These are phyloP conservation scores for Aphelenchoides avenae DNA, from an alignment of 1,140 invertebrate genomes.

Conservation along the genomic window DNA sequence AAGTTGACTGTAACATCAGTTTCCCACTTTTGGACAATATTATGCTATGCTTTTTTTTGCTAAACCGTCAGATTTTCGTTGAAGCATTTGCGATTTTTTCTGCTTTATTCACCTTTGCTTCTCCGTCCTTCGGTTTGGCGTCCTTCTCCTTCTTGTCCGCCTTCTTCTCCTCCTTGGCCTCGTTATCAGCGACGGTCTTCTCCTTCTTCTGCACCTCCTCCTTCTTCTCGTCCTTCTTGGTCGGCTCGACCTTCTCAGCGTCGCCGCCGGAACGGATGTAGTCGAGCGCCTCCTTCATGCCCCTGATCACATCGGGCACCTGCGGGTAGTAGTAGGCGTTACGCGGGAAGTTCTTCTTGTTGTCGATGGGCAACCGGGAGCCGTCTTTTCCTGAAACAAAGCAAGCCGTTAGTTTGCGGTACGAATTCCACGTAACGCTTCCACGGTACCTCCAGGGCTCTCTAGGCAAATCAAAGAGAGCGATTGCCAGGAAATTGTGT, in stretches of 20 bases:
- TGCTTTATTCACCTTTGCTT: conserved; percentile 12
- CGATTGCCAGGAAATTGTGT: too few species aligned
- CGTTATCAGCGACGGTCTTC: conserved; percentile 21
- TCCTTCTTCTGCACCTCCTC: conserved; percentile 10
- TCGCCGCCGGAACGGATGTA: conserved; percentile 11
- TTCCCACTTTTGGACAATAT: too few species aligned
- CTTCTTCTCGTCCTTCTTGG: conserved; percentile 22
- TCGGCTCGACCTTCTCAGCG: conserved; percentile 20
- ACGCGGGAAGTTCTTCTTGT: conserved; percentile 53
- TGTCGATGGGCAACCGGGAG: conserved; percentile 47
- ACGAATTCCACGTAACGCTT: too few species aligned
- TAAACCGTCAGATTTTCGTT: not conserved
- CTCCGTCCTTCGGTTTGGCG: conserved; percentile 13
- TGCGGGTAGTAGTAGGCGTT: conserved; percentile 54
- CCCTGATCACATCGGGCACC: conserved; percentile 48
- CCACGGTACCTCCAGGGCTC: too few species aligned
- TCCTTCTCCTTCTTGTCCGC: conserved; percentile 17
- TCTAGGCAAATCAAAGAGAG: too few species aligned
- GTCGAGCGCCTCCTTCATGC: conserved; percentile 52
- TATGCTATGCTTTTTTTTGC: conserved; percentile 3
- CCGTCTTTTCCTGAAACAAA: conserved; percentile 54
- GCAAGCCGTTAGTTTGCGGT: conserved; percentile 10
- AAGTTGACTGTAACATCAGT: too few species aligned
- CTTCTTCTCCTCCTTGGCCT: conserved; percentile 18
- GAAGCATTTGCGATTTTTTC: conserved; percentile 19